Conservation (phyloP, 2,797 vertebrate genomes). For the Microctenopoma steveboyesi region DNA sequence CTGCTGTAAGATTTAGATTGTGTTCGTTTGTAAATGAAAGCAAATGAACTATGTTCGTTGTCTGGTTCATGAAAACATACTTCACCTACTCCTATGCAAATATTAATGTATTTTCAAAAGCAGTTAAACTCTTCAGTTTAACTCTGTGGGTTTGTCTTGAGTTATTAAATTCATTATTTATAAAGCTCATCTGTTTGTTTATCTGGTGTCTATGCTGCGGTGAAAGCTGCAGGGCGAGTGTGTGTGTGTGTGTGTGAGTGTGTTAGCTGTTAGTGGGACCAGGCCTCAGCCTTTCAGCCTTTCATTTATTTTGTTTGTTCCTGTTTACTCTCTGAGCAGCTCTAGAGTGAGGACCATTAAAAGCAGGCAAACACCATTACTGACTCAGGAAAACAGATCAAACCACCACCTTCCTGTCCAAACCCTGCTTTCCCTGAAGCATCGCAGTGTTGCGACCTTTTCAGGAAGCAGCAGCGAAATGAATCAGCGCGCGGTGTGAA, state of each 20-base stretch:
- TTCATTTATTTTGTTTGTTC: constrained; percentile 52
- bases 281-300: constrained; percentile 7
- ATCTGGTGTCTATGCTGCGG: too few relatives aligned
- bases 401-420: constrained; percentile 22
- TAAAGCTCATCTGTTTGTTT: too few relatives aligned
- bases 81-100: too few relatives aligned
- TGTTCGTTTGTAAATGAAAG: too few relatives aligned
- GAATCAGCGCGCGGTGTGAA: background rate
- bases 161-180: too few relatives aligned
- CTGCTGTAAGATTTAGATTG: too few relatives aligned
- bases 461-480: constrained; percentile 30
- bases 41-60: too few relatives aligned
- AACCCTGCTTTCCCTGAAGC: background rate
- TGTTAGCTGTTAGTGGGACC: background rate
- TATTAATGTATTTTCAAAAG: too few relatives aligned
- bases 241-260: background rate
- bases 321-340: constrained; percentile 60
- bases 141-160: too few relatives aligned
- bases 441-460: constrained; percentile 4
- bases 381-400: constrained; percentile 45
- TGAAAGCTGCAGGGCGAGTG: too few relatives aligned
- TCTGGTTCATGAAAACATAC: too few relatives aligned
- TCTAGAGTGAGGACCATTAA: constrained; percentile 37
- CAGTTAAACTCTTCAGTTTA: too few relatives aligned
- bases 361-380: constrained; percentile 12